A percentile compares a stretch with the other conserved stretches of the same genome.
Evolutionary conservation across 1,140 invertebrate genomes (phyloP).

Genomic region (Centruroides sculpturatus): DNA sequence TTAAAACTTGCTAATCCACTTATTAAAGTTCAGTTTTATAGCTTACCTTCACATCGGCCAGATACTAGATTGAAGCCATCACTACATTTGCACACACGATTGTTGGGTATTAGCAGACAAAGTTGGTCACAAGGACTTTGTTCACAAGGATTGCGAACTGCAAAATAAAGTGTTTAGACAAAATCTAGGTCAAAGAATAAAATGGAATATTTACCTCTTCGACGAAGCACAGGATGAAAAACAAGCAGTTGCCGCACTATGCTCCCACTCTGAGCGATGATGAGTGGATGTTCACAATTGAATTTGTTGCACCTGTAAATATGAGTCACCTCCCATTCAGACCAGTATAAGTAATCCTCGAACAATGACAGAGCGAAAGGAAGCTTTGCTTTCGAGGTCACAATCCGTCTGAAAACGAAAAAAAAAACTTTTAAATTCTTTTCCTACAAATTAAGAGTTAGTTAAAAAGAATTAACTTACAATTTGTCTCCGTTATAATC

Average conservation of each 20-base stretch:
- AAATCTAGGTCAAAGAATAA: background rate
- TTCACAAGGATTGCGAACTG: constrained; percentile 5
- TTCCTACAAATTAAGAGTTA: too few species aligned
- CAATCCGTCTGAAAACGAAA: constrained; percentile 1
- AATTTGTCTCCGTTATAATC: constrained; percentile 15
- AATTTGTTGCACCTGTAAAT: constrained; percentile 23
- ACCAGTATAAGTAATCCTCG: constrained; percentile 35
- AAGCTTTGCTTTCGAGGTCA: background rate
- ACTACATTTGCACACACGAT: constrained; percentile 4
- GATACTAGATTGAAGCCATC: background rate
- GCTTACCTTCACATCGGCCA: background rate
- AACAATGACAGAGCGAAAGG: constrained; percentile 28
- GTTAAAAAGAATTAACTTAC: too few species aligned
- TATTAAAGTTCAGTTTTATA: background rate
- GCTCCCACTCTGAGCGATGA: background rate
- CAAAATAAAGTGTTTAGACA: background rate
- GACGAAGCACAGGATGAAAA: constrained; percentile 4
- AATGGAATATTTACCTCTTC: constrained; percentile 1
- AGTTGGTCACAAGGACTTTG: constrained; percentile 4
- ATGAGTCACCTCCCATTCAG: constrained; percentile 22
- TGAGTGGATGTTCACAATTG: constrained; percentile 21
- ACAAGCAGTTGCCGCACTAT: constrained; percentile 2
- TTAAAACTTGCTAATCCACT: background rate
- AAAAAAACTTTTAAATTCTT: too few species aligned
- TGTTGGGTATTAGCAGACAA: constrained; percentile 1